Percentiles rank a stretch among this genome's conserved stretches.
These are phyloP conservation scores for Psix sp. DNA, from an alignment of 1,140 invertebrate genomes.

Conservation along the genomic window DNA sequence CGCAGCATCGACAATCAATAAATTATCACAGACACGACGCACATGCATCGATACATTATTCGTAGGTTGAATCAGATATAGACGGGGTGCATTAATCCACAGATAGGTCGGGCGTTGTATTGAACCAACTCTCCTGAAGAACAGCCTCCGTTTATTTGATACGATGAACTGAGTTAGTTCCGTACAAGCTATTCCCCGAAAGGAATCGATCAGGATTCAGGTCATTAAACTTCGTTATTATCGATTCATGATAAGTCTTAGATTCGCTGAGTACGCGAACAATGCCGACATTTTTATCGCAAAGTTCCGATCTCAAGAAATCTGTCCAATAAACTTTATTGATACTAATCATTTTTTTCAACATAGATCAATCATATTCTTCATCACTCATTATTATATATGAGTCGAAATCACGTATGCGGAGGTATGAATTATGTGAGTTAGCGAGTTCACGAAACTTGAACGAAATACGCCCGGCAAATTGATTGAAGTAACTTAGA, in stretches of 20 bases:
- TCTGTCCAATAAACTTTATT: constrained; percentile 1
- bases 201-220: constrained; percentile 25
- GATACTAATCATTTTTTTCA: too few species aligned
- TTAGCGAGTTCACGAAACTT: neutral
- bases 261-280: constrained; percentile 2
- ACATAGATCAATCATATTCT: too few species aligned
- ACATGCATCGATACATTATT: constrained; percentile 19
- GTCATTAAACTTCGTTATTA: constrained; percentile 35
- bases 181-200: constrained; percentile 7
- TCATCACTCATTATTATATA: too few species aligned
- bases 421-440: constrained; percentile 11
- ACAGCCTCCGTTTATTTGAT: constrained; percentile 6
- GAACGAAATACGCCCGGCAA: constrained; percentile 20
- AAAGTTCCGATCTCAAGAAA: neutral
- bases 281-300: constrained; percentile 8
- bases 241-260: constrained; percentile 9
- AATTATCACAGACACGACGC: constrained; percentile 13
- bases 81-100: constrained; percentile 19
- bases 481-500: constrained; percentile 30
- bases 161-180: constrained; percentile 12
- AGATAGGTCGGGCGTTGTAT: constrained; percentile 12
- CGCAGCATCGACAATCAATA: constrained; percentile 23
- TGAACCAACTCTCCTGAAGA: constrained; percentile 19
- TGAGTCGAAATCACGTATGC: too few species aligned
- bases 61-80: constrained; percentile 24